Base-by-base conservation (phyloP, 2,113 vertebrate genomes). In the Brachyistius frenatus region DNA sequence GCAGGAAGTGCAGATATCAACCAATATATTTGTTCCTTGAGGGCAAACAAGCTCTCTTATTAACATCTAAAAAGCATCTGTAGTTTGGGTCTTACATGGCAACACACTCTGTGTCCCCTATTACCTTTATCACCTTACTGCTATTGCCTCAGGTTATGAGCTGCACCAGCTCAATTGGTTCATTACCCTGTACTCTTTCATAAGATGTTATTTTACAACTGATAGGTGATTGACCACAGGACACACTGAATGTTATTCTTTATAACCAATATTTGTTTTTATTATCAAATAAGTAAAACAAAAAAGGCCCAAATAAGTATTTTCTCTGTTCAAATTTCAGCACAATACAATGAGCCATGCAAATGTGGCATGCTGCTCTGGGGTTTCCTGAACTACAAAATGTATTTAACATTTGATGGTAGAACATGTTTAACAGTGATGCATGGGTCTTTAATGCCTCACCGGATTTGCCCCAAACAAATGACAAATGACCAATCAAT, bases 81-180 rank as follows among this genome's bases (percentile, higher is more conserved):
- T 62, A 57, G 77, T 77, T 75, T 2, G 37, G 73, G 56, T 63
- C 63, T 80, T 73, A 55, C 8, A 52, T 68, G 66, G 46, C 70
- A 64, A 65, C 70, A 67, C 33, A 36, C 39, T 69, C 66, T 72
- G 70, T 71, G 55, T 53, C 41, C 66, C 23, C 5, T 53, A 49
- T 72, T 63, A 74, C 52, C 32, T 55, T 7, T 32, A 65, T 78
- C 56, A 30, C 35, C 41, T 60, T 76, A 33, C 23, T 47, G 66
- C 54, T 75, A 31, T 66, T 72, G 76, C 77, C 79, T 89, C 83
- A 80, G 83, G 81, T 74, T 76, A 81, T 50, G 31, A 89, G 81
- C 81, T 62, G 37, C 67, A 66, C 49, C 30, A 9, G 71, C 74
- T 78, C 73, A 50, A 73, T 76, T 32, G 46, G 32, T 69, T 66